Evolutionary conservation across 2,888 invertebrate genomes (phyloP).

Genomic region (Scelioninae gen. 1): DNA sequence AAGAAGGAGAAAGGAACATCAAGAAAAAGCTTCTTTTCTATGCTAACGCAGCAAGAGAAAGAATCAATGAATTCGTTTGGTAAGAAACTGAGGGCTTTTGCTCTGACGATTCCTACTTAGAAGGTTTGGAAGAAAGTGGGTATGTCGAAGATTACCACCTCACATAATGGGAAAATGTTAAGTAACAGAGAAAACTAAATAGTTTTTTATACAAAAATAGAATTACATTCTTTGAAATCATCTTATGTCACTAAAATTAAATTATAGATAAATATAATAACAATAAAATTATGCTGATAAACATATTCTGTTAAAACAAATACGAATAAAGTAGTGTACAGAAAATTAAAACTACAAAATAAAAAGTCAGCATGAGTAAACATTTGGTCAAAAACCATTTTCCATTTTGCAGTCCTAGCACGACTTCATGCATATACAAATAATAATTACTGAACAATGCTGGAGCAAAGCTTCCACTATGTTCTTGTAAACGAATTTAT

Average conservation of each 20-base stretch:
- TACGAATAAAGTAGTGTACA: too few species aligned
- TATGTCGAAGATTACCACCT: neutral
- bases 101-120: slow-evolving; percentile 19
- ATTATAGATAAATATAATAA: too few species aligned
- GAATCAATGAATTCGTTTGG: slow-evolving; percentile 27
- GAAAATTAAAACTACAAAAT: too few species aligned
- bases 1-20: neutral
- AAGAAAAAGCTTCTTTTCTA: slow-evolving; percentile 17
- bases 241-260: too few species aligned
- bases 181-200: neutral
- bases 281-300: too few species aligned
- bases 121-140: neutral
- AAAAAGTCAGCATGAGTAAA: too few species aligned
- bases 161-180: neutral
- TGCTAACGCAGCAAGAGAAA: slow-evolving; percentile 13
- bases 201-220: too few species aligned
- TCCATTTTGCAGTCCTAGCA: neutral
- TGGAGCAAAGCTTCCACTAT: neutral
- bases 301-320: too few species aligned
- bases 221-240: too few species aligned
- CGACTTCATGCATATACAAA: neutral
- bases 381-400: too few species aligned
- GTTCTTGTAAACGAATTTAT: slow-evolving; percentile 14
- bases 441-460: slow-evolving; percentile 5
- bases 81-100: slow-evolving; percentile 26